Conservation (phyloP, 2,113 vertebrate genomes). For the Natator depressus region DNA sequence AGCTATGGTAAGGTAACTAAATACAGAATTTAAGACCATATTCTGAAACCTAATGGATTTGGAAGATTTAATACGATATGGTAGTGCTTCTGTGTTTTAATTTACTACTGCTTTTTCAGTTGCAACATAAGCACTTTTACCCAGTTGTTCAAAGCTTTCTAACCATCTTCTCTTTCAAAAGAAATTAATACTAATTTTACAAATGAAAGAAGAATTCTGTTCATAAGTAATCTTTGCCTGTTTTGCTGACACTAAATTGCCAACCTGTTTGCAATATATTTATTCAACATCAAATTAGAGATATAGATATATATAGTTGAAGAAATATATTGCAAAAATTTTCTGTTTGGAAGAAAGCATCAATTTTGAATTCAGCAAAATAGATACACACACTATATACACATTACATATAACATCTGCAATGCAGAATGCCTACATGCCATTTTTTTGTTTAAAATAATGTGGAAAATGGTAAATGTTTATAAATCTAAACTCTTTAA, state of each 20-base stretch:
- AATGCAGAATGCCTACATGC: neutral
- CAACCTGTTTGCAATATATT: neutral
- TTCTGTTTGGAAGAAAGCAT: neutral
- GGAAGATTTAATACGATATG: neutral
- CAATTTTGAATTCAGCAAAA: neutral
- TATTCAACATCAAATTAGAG: neutral
- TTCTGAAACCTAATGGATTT: neutral
- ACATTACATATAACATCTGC: neutral
- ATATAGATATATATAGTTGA: neutral
- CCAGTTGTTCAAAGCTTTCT: neutral
- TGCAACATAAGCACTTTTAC: neutral
- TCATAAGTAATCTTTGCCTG: neutral
- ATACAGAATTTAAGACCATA: neutral
- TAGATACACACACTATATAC: neutral
- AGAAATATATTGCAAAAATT: neutral
- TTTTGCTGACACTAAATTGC: neutral
- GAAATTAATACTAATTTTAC: constrained; percentile 10
- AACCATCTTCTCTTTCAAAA: constrained; percentile 6
- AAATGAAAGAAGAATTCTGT: neutral
- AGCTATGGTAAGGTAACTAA: neutral
- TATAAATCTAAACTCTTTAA: neutral
- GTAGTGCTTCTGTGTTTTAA: neutral
- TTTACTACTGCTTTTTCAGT: neutral
- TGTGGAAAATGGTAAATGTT: neutral
- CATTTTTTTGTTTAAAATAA: neutral